Evolutionary conservation across 2,113 vertebrate genomes (phyloP).

Genomic region (Megaceryle maxima): DNA sequence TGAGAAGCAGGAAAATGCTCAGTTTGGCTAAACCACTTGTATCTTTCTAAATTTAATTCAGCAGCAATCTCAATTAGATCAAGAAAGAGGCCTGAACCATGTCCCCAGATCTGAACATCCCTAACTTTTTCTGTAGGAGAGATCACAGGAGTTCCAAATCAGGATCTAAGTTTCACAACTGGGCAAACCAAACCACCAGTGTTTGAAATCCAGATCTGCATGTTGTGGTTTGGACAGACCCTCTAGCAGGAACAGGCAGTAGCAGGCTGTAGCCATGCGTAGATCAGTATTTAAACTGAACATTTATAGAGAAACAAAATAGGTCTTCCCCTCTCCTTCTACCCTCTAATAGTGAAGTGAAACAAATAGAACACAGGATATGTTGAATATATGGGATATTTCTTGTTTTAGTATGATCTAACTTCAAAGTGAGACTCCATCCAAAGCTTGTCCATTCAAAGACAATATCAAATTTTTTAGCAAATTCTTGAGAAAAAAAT

Average conservation of each 20-base stretch:
- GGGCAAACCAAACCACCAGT: slow-evolving; percentile 44
- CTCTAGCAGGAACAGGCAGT: not conserved
- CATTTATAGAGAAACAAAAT: not conserved
- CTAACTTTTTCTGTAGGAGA: not conserved
- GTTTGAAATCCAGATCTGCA: slow-evolving; percentile 42
- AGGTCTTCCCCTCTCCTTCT: not conserved
- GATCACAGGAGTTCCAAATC: not conserved
- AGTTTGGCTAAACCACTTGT: not conserved
- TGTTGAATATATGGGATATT: not conserved
- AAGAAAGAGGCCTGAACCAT: not conserved
- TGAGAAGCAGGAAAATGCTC: not conserved
- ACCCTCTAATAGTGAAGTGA: not conserved
- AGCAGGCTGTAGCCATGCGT: slow-evolving; percentile 1
- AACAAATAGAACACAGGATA: not conserved
- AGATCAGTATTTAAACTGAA: slow-evolving; percentile 5
- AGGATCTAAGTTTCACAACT: slow-evolving; percentile 59
- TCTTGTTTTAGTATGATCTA: not conserved
- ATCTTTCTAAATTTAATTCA: not conserved
- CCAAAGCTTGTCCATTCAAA: not conserved
- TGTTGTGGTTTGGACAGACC: slow-evolving; percentile 58
- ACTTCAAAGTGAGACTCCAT: not conserved
- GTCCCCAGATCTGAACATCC: not conserved
- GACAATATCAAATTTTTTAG: not conserved
- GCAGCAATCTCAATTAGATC: not conserved
- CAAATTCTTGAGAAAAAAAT: not conserved